Base-by-base conservation (phyloP, 2,113 vertebrate genomes). In the Bombycilla garrulus region DNA sequence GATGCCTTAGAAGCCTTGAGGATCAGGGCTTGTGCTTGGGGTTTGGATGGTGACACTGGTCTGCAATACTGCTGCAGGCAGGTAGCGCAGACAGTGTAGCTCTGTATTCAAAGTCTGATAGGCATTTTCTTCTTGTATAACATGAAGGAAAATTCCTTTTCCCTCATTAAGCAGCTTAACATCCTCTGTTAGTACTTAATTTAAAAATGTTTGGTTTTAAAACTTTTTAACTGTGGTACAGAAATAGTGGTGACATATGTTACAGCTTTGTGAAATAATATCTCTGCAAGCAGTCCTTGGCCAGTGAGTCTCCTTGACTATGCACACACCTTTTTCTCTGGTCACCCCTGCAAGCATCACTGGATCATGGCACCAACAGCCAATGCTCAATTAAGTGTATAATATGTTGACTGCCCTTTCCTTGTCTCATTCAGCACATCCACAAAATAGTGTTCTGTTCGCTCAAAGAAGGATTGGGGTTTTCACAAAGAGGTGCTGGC, bases 161-260 rank as follows among this genome's bases (percentile, higher is more conserved):
- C 33, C 21, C 4, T 77, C 35, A 58, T 62, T 62, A 73, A 69
- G 47, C 29, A 65, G 20, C 17, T 54, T 21, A 12, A 47, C 26
- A 29, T 70, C 26, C 21, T 76, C 48, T 53, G 6, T 85, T 87
- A 66, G 33, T 53, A 23, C 23, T 70, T 38, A 31, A 38, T 51
- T 78, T 66, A 3, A 28, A 84, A 72, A 40, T 29, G 20, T 29
- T 85, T 65, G 11, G 5, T 0, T 81, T 84, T 81, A 62, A 56
- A 60, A 24, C 45, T 51, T 21, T 14, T 26, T 4, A 54, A 13
- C 40, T 31, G 11, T 67, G 28, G 23, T 36, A 12, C 26, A 25
- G 18, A 62, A 71, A 7, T 33, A 69, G 28, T 40, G n/a, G 8
- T 0, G 0, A n/a, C n/a, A n/a, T 10, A 4, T 17, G 15, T 53